Evolutionary conservation across 2,888 invertebrate genomes (phyloP).

Genomic region (Eristalis tenax): DNA sequence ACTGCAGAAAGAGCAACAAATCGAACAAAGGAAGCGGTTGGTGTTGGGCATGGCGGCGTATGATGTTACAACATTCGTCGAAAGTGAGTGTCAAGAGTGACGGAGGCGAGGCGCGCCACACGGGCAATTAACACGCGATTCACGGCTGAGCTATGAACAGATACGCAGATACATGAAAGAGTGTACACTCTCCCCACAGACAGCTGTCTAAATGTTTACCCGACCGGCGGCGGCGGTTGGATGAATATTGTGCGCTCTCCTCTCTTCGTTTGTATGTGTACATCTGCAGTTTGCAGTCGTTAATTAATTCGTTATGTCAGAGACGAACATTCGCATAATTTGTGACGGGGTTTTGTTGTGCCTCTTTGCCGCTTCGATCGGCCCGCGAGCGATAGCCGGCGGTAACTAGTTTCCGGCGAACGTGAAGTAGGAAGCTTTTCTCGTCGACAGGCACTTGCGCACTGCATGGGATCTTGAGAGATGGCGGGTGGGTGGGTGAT

Average conservation of each 20-base stretch:
- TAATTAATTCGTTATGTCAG: conserved; percentile 65
- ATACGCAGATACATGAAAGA: background rate
- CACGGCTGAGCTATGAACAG: conserved; percentile 43
- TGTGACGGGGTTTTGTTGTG: background rate
- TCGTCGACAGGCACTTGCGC: too few species aligned
- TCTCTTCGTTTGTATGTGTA: background rate
- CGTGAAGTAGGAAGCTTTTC: conserved; percentile 31
- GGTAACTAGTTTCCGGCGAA: conserved; percentile 30
- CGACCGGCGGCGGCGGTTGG: background rate
- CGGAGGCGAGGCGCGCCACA: conserved; percentile 19
- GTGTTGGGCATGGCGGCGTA: background rate
- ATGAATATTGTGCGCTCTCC: conserved; percentile 21
- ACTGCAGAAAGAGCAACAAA: conserved; percentile 15
- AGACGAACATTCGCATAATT: conserved; percentile 43
- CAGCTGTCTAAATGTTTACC: conserved; percentile 35
- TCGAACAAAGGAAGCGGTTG: conserved; percentile 17
- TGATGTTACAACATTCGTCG: conserved; percentile 46
- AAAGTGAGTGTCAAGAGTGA: conserved; percentile 47
- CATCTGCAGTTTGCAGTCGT: conserved; percentile 20
- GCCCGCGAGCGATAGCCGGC: too few species aligned
- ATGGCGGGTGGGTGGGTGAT: too few species aligned
- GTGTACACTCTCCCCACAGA: background rate
- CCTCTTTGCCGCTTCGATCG: background rate
- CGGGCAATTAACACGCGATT: conserved; percentile 67
- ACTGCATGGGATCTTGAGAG: conserved; percentile 1